Evolutionary conservation across 2,113 vertebrate species (phyloP).

Genomic region (Odontophorus gujanensis): DNA sequence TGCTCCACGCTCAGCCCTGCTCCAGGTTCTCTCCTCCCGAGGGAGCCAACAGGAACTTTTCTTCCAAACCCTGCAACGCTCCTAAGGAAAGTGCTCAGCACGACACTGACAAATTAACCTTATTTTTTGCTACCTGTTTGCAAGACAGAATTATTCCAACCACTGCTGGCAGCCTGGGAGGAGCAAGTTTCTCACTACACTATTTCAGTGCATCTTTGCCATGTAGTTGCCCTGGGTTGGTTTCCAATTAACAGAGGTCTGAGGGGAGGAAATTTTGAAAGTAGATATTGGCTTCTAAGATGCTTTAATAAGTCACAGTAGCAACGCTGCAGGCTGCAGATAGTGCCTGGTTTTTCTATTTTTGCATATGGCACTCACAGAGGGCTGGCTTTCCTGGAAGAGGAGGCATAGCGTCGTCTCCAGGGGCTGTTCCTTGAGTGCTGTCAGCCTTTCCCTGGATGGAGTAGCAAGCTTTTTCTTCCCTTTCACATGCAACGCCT

Average conservation of each 20-base stretch:
- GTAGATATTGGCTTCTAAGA: not conserved
- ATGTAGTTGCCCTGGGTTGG: not conserved
- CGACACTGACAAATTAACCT: slow-evolving; percentile 2
- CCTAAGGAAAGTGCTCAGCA: slow-evolving; percentile 1
- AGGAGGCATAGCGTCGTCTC: not conserved
- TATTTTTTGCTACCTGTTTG: slow-evolving; percentile 20
- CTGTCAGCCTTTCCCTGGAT: not conserved
- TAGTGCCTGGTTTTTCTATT: not conserved
- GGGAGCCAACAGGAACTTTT: not conserved
- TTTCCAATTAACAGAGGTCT: not conserved
- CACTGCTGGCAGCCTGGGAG: not conserved
- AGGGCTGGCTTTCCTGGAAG: not conserved
- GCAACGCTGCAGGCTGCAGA: not conserved
- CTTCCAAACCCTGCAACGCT: not conserved
- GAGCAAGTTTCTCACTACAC: not conserved
- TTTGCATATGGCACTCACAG: not conserved
- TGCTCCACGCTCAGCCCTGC: not conserved
- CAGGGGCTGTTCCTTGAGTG: not conserved
- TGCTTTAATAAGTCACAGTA: not conserved
- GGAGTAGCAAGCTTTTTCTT: not conserved
- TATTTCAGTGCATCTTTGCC: not conserved
- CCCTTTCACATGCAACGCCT: not conserved
- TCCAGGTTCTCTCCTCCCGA: not conserved
- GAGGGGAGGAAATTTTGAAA: not conserved
- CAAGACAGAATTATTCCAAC: slow-evolving; percentile 5